Conservation (phyloP, 2,113 vertebrate species). For the Ammodytes marinus region DNA sequence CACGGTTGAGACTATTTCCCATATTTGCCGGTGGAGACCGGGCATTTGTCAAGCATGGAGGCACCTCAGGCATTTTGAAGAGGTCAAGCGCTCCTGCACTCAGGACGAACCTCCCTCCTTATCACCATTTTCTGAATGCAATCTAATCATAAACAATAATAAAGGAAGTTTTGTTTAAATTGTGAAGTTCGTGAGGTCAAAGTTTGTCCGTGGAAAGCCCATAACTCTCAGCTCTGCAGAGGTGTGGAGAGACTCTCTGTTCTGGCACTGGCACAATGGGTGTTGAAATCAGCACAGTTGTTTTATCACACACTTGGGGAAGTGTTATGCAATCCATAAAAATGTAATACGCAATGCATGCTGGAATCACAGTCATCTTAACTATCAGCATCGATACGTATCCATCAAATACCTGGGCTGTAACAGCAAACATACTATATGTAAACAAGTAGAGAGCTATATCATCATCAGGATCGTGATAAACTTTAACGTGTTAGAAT, state of each 20-base stretch:
- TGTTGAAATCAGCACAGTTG: constrained; percentile 32
- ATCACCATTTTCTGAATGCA: constrained; percentile 60
- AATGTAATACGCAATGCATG: constrained; percentile 12
- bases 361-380: constrained; percentile 32
- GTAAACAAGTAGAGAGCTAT: not conserved
- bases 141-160: constrained; percentile 78
- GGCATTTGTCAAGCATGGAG: constrained; percentile 38
- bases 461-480: not conserved
- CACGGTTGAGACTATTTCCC: not conserved
- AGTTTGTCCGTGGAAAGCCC: constrained; percentile 39
- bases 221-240: constrained; percentile 32
- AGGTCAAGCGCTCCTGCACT: constrained; percentile 39
- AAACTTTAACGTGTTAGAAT: not conserved
- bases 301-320: constrained; percentile 33
- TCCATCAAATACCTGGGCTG: not conserved
- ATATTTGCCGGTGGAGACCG: constrained; percentile 11
- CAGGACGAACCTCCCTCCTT: constrained; percentile 52
- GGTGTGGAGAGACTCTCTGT: constrained; percentile 13
- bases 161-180: constrained; percentile 63
- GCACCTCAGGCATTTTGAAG: constrained; percentile 42
- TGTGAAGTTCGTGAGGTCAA: constrained; percentile 57
- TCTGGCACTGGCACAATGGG: constrained; percentile 42
- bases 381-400: not conserved
- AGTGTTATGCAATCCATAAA: constrained; percentile 22
- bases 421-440: not conserved